phyloP scores from a whole-genome alignment of 1,140 invertebrate species.

The Macrotrachela quadricornifera region DNA sequence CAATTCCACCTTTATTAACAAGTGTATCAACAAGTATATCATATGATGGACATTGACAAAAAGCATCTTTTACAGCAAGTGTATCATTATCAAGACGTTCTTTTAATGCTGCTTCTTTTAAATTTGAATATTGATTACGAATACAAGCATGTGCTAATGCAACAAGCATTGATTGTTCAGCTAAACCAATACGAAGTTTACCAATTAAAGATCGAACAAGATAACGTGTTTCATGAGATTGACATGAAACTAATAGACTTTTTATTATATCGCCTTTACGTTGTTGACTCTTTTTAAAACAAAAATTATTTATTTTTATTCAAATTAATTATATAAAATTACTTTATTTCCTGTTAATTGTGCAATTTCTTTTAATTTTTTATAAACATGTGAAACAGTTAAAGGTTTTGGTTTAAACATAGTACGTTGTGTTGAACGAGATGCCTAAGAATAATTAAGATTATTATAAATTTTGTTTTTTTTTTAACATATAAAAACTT shows the following conservation, averaged over 20 bases:
- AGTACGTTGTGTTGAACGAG: slow-evolving; percentile 62
- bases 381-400: slow-evolving; percentile 46
- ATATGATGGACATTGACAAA: slow-evolving; percentile 83
- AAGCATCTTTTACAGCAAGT: slow-evolving; percentile 2
- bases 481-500: neutral
- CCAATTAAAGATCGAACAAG: slow-evolving; percentile 73
- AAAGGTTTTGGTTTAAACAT: slow-evolving; percentile 45
- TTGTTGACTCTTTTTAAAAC: slow-evolving; percentile 33
- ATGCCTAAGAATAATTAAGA: slow-evolving; percentile 32
- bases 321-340: slow-evolving; percentile 17
- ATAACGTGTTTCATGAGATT: slow-evolving; percentile 67
- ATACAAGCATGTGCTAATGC: slow-evolving; percentile 64
- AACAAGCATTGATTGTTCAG: slow-evolving; percentile 73
- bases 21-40: slow-evolving; percentile 54
- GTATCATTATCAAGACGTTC: slow-evolving; percentile 1
- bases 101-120: neutral
- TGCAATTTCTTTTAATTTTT: slow-evolving; percentile 70
- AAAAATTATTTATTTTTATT: neutral
- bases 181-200: slow-evolving; percentile 81
- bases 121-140: neutral
- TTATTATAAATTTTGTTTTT: neutral
- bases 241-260: slow-evolving; percentile 69
- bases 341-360: slow-evolving; percentile 55
- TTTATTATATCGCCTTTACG: slow-evolving; percentile 74
- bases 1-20: slow-evolving; percentile 50